phyloP scores from a whole-genome alignment of 35 echinoderm and acorn worm genomes.

The Stichopus chloronotus region DNA sequence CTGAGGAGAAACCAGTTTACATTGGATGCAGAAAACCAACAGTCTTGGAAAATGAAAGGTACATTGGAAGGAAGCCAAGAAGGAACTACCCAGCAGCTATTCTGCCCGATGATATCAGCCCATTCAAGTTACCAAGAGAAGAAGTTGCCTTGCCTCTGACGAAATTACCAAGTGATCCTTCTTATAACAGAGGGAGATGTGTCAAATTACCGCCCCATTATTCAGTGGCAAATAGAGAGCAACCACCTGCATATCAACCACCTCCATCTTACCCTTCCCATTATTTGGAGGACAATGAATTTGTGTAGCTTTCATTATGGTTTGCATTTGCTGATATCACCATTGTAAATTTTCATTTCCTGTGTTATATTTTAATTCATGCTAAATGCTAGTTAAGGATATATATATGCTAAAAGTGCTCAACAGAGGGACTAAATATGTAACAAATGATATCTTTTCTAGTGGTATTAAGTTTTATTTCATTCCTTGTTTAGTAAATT shows the following conservation, averaged over 20 bases:
- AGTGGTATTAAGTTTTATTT: too few species aligned
- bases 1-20: conserved; percentile 23
- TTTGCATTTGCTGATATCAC: too few species aligned
- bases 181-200: neutral
- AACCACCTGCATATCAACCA: conserved; percentile 29
- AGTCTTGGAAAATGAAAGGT: conserved; percentile 26
- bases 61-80: neutral
- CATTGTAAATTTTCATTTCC: too few species aligned
- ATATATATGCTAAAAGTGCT: too few species aligned
- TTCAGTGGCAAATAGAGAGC: neutral
- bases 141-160: neutral
- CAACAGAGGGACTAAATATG: too few species aligned
- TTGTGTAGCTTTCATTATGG: too few species aligned
- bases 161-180: neutral
- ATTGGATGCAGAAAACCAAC: conserved; percentile 28
- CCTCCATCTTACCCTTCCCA: conserved; percentile 33
- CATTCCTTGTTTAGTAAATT: too few species aligned
- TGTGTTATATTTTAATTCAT: too few species aligned
- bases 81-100: neutral
- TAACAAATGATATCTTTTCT: too few species aligned
- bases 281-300: neutral
- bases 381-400: too few species aligned
- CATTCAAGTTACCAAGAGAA: neutral
- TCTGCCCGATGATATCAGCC: conserved; percentile 37
- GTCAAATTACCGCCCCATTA: neutral